A percentile compares a stretch with the other conserved stretches of the same genome.
Conservation (phyloP, 1,140 invertebrate species). For the Aphis gossypii region DNA sequence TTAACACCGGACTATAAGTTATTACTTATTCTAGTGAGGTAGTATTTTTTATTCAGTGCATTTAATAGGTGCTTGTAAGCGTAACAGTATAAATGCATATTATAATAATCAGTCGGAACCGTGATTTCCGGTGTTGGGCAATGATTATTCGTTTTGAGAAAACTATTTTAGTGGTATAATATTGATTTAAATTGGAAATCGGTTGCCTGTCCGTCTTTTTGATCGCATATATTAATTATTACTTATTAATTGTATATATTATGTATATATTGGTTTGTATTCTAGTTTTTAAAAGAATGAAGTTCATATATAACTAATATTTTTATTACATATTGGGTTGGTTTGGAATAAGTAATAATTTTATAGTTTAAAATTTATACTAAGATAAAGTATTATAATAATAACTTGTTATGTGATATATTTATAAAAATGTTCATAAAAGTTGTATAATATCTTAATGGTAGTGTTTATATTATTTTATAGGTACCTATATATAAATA, state of each 20-base stretch:
- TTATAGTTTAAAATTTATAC: background rate
- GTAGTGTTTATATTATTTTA: background rate
- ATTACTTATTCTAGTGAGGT: background rate
- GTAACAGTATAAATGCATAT: background rate
- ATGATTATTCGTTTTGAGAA: background rate
- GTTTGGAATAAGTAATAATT: background rate
- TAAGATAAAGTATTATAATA: background rate
- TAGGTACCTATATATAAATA: background rate
- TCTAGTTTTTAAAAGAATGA: background rate
- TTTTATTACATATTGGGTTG: background rate
- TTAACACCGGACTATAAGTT: background rate
- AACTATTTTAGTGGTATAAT: background rate
- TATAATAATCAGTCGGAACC: background rate
- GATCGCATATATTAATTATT: background rate
- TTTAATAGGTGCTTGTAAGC: background rate
- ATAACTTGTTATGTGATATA: background rate
- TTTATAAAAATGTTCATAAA: background rate
- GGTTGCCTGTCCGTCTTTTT: background rate
- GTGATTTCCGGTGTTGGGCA: background rate
- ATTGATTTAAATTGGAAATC: background rate
- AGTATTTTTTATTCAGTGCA: background rate
- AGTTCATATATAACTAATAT: background rate
- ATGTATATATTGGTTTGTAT: no score
- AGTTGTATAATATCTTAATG: background rate
- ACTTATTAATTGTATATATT: no score